Conservation (phyloP, 2,797 vertebrate species). For the Merluccius polli region DNA sequence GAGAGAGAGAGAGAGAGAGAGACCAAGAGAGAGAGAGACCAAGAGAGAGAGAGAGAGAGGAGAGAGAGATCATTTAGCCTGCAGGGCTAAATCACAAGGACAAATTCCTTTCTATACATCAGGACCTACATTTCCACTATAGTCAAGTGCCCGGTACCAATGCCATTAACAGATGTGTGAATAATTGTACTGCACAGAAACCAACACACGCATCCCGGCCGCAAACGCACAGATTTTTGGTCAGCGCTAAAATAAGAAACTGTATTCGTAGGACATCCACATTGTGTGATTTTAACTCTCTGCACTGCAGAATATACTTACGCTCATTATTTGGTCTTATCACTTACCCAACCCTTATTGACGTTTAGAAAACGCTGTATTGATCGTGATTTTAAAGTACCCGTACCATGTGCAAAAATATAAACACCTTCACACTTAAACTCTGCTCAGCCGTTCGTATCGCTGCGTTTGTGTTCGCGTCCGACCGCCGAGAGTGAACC, state of each 20-base stretch:
- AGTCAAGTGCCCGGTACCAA: background rate
- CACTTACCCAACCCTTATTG: slow-evolving; percentile 13
- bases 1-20: slow-evolving; percentile 14
- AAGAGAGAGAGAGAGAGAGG: slow-evolving; percentile 17
- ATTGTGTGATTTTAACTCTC: background rate
- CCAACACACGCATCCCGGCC: background rate
- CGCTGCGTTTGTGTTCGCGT: too few relatives aligned
- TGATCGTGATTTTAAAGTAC: background rate
- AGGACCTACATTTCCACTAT: slow-evolving; percentile 26
- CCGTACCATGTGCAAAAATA: background rate
- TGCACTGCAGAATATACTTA: background rate
- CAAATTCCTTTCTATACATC: slow-evolving; percentile 30
- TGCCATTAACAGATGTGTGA: slow-evolving; percentile 3
- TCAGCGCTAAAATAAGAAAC: slow-evolving; percentile 4
- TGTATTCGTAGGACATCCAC: background rate
- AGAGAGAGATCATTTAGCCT: slow-evolving; percentile 24
- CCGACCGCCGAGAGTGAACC: background rate
- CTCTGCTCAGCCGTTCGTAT: too few relatives aligned
- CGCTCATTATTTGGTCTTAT: background rate
- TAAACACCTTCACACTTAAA: background rate
- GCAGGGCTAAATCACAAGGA: slow-evolving; percentile 45
- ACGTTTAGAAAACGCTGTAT: slow-evolving; percentile 2
- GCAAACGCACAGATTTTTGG: background rate
- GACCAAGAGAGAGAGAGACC: slow-evolving; percentile 13
- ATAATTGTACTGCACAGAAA: background rate